A percentile compares a stretch with the other conserved stretches of the same genome.
phyloP scores from a whole-genome alignment of 1,140 invertebrate species.

The Pissodes strobi region DNA sequence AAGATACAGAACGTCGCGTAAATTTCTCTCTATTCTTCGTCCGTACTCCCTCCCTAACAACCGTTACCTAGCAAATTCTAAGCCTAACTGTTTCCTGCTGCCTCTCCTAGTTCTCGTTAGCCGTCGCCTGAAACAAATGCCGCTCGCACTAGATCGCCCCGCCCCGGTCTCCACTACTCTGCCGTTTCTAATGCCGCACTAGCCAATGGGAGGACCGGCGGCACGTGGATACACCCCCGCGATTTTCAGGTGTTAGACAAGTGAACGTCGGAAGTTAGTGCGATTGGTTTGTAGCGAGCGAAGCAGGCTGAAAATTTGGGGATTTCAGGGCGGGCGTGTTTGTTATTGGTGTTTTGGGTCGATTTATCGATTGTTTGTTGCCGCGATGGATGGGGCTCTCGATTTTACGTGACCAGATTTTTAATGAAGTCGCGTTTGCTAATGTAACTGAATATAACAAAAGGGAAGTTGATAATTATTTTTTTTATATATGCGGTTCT shows the following conservation, averaged over 20 bases:
- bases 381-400: too few relatives aligned
- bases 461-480: too few relatives aligned
- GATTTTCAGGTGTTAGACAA: conserved; percentile 33
- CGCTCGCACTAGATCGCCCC: too few relatives aligned
- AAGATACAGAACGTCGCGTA: too few relatives aligned
- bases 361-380: conserved; percentile 5
- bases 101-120: too few relatives aligned
- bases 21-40: too few relatives aligned
- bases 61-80: conserved; percentile 23
- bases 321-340: conserved; percentile 1
- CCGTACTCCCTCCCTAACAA: not conserved
- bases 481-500: too few relatives aligned
- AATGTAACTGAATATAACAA: too few relatives aligned
- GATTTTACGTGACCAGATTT: too few relatives aligned
- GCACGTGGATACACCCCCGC: conserved; percentile 31
- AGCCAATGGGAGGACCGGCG: conserved; percentile 38
- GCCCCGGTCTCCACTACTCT: conserved; percentile 32
- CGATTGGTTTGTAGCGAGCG: conserved; percentile 12
- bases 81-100: too few relatives aligned
- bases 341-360: conserved; percentile 1
- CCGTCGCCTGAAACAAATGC: too few relatives aligned
- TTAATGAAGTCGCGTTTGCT: too few relatives aligned
- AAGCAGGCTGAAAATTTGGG: conserved; percentile 1
- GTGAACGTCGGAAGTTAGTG: conserved; percentile 18
- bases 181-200: conserved; percentile 28